Conservation (phyloP, 2,888 invertebrate species). For the Holacanthella duospinosa region DNA sequence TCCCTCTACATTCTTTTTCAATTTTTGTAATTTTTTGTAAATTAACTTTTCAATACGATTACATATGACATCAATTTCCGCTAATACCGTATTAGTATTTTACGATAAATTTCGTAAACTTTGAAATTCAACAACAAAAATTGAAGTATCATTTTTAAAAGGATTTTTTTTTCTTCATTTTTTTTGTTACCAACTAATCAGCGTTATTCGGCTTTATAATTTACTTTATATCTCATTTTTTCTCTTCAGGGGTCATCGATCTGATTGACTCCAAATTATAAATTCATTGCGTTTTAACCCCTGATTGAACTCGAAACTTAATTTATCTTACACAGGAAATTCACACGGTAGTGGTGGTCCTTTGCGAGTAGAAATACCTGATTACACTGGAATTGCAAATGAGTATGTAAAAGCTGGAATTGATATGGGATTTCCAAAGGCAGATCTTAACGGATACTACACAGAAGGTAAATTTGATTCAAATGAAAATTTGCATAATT, state of each 20-base stretch:
- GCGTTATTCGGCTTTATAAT: not conserved
- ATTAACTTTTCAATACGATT: too few relatives aligned
- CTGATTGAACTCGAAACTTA: too few relatives aligned
- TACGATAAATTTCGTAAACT: too few relatives aligned
- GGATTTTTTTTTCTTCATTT: too few relatives aligned
- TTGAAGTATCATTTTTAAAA: too few relatives aligned
- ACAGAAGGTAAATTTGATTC: slow-evolving; percentile 40
- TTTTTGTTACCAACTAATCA: too few relatives aligned
- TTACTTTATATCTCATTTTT: not conserved
- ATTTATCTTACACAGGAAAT: not conserved
- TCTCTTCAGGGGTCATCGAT: not conserved
- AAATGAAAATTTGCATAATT: not conserved
- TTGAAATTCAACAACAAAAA: too few relatives aligned
- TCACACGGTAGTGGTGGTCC: slow-evolving; percentile 28
- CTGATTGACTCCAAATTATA: not conserved
- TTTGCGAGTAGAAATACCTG: slow-evolving; percentile 42
- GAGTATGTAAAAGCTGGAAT: slow-evolving; percentile 50
- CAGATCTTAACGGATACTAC: slow-evolving; percentile 44
- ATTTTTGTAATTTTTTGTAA: too few relatives aligned
- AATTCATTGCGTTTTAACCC: not conserved
- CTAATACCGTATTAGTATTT: too few relatives aligned
- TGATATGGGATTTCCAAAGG: slow-evolving; percentile 48
- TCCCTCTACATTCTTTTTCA: too few relatives aligned
- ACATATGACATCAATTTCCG: too few relatives aligned
- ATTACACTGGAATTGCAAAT: slow-evolving; percentile 49